Conservation (phyloP, 2,888 invertebrate genomes). For the Belgica antarctica region DNA sequence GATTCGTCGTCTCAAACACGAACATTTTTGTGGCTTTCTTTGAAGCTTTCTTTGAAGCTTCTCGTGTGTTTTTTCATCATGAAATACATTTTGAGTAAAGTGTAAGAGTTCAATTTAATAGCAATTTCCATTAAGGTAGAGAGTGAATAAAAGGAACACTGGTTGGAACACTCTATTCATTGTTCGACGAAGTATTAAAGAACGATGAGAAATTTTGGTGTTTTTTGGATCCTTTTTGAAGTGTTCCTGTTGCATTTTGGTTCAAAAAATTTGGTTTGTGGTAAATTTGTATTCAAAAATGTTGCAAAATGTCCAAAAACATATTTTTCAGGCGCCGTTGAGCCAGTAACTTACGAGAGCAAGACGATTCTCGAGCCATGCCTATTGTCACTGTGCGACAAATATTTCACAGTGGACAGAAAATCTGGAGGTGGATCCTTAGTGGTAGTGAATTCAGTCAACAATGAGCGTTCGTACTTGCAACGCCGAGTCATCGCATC, state of each 20-base stretch:
- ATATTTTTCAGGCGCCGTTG: background rate
- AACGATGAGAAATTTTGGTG: slow-evolving; percentile 10
- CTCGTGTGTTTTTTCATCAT: slow-evolving; percentile 6
- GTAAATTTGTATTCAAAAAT: background rate
- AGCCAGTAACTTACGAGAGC: slow-evolving; percentile 20
- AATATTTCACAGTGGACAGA: slow-evolving; percentile 35
- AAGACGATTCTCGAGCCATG: slow-evolving; percentile 15
- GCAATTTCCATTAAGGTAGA: slow-evolving; percentile 18
- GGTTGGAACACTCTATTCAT: background rate
- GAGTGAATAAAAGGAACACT: background rate
- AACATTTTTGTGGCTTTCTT: slow-evolving; percentile 12
- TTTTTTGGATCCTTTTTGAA: background rate
- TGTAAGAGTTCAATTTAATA: slow-evolving; percentile 1
- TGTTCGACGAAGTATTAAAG: no score
- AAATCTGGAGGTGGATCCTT: slow-evolving; percentile 34
- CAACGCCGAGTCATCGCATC: background rate
- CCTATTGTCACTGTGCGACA: background rate
- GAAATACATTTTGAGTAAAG: background rate
- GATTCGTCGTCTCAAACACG: slow-evolving; percentile 7
- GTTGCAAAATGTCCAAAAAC: no score
- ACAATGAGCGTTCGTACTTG: background rate
- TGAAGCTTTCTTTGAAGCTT: no score
- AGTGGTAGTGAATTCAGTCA: slow-evolving; percentile 18
- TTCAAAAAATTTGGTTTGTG: background rate
- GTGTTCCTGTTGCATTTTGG: background rate